Evolutionary conservation across 1,140 invertebrate genomes (phyloP), one percentile per base, ranked within the genome.

Genomic region (Drosophila busckii): DNA sequence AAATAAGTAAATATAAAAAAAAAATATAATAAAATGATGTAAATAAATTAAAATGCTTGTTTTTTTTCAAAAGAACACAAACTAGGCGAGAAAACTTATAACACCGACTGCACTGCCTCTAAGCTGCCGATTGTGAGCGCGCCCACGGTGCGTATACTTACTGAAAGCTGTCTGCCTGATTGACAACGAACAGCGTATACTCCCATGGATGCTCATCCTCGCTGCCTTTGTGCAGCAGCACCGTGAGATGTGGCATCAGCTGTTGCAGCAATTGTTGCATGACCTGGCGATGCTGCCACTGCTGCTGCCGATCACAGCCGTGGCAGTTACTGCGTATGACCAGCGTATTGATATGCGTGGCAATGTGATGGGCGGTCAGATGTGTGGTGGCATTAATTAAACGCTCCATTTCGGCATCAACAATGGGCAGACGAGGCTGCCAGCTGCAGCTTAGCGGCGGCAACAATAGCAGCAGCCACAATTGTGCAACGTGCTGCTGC

Each of bases 101-200:
- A n/a, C n/a, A n/a, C n/a, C n/a, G n/a, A n/a, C n/a, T n/a, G n/a
- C n/a, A n/a, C n/a, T n/a, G n/a, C n/a, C n/a, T n/a, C n/a, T n/a
- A n/a, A n/a, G n/a, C n/a, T n/a, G n/a, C n/a, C n/a, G n/a, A n/a
- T n/a, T n/a, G n/a, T n/a, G n/a, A n/a, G n/a, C n/a, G n/a, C n/a
- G n/a, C n/a, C n/a, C n/a, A n/a, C n/a, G n/a, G n/a, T n/a, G n/a
- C n/a, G n/a, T n/a, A 1, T 13, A 46, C 68, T 56, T 25, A 80
- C 73, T 50, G 15, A 73, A 71, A 1, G 59, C 50, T 0, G 4
- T 1, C 2, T n/a, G 46, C 15, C 15, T 44, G 4, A 17, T 66
- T 68, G 31, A 71, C 55, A 28, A 80, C 54, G 15, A 80, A 69
- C 3, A 80, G 52, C 4, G 54, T 65, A 15, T 80, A 80, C 22